Conservation (phyloP, 2,888 invertebrate species). For the Hyalella azteca region DNA sequence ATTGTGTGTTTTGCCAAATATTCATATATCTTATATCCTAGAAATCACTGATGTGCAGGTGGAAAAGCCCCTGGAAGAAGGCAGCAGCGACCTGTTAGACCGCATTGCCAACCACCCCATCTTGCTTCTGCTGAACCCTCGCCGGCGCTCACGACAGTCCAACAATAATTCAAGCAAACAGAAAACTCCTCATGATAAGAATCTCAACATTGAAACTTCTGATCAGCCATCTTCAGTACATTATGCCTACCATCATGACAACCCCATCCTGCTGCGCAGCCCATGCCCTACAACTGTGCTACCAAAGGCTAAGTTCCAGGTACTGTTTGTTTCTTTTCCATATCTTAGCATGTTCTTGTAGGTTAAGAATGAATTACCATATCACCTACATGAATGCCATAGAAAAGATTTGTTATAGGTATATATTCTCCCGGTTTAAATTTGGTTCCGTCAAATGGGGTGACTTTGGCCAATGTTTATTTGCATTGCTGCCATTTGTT, state of each 20-base stretch:
- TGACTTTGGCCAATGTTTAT: too few species aligned
- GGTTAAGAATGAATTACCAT: too few species aligned
- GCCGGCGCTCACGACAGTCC: constrained; percentile 44
- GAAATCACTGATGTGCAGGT: constrained; percentile 48
- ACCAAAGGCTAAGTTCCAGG: constrained; percentile 21
- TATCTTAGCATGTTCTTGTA: too few species aligned
- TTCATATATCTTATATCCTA: too few species aligned
- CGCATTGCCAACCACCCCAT: constrained; percentile 58
- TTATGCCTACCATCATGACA: constrained; percentile 12
- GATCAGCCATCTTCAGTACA: not conserved
- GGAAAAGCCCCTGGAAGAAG: constrained; percentile 53
- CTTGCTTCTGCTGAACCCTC: constrained; percentile 51
- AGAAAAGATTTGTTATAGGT: too few species aligned
- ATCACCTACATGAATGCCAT: too few species aligned
- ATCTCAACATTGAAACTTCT: not conserved
- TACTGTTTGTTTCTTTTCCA: not conserved
- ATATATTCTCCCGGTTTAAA: too few species aligned
- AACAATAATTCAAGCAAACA: constrained; percentile 18
- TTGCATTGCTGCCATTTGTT: too few species aligned
- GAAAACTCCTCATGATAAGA: not conserved
- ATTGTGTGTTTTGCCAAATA: too few species aligned
- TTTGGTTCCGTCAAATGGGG: too few species aligned
- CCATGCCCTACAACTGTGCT: constrained; percentile 9
- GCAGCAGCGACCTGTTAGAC: constrained; percentile 53
- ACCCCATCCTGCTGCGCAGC: not conserved